These are phyloP conservation scores for Agonopterix subpropinquella DNA, from an alignment of 2,888 invertebrate genomes.

Conservation along the genomic window DNA sequence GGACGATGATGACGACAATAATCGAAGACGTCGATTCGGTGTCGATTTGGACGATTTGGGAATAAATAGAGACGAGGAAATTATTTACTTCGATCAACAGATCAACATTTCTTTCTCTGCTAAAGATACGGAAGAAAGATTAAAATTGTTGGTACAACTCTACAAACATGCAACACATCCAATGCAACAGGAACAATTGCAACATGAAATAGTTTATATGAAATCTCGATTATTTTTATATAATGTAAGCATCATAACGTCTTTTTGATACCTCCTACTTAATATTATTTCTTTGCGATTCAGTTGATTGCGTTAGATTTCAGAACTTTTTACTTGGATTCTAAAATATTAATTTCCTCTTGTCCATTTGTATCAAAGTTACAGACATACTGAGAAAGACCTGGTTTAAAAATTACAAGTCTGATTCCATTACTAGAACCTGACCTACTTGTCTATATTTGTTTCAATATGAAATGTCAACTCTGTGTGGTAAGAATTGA, in stretches of 20 bases:
- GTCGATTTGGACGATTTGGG: slow-evolving; percentile 32
- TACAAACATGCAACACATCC: slow-evolving; percentile 9
- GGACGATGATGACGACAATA: slow-evolving; percentile 16
- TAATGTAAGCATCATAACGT: slow-evolving; percentile 26
- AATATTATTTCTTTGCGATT: no score
- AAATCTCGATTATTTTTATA: slow-evolving; percentile 28
- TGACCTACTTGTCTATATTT: no score
- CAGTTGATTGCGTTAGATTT: no score
- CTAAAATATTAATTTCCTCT: no score
- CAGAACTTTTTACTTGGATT: no score
- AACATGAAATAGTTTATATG: slow-evolving; percentile 16
- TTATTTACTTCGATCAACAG: slow-evolving; percentile 6
- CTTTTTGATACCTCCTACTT: no score
- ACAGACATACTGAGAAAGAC: no score
- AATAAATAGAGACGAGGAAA: slow-evolving; percentile 12
- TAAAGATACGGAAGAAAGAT: slow-evolving; percentile 16
- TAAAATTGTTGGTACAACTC: slow-evolving; percentile 18
- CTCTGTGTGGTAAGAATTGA: no score
- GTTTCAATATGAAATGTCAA: no score
- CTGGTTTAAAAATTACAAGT: no score
- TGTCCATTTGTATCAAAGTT: no score
- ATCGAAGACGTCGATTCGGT: slow-evolving; percentile 19
- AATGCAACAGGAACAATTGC: slow-evolving; percentile 18
- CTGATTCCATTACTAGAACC: no score
- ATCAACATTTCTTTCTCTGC: slow-evolving; percentile 26